A percentile compares a stretch with the other conserved stretches of the same genome.
Evolutionary conservation across 2,113 vertebrate species (phyloP).

Genomic region (Xenotilapia flavipinnis): DNA sequence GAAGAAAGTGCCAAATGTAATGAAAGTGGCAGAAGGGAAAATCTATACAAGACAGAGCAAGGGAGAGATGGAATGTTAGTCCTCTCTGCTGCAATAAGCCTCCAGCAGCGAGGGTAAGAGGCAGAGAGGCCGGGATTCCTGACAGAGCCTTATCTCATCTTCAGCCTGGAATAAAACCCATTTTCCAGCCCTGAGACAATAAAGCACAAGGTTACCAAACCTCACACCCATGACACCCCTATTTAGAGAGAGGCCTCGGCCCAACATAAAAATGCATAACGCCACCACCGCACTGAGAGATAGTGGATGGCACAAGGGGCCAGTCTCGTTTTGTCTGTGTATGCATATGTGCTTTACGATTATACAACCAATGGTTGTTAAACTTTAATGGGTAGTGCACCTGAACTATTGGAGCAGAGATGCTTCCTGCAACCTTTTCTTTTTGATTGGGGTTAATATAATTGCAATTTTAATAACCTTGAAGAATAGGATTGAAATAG

Average conservation of each 20-base stretch:
- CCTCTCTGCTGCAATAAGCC: slow-evolving; percentile 60
- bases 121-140: slow-evolving; percentile 56
- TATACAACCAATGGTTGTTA: background rate
- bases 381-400: background rate
- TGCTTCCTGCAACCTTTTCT: background rate
- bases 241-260: slow-evolving; percentile 62
- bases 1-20: slow-evolving; percentile 41
- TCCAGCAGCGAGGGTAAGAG: slow-evolving; percentile 57
- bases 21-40: slow-evolving; percentile 47
- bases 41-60: slow-evolving; percentile 39
- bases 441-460: background rate
- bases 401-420: background rate
- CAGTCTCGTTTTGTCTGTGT: background rate
- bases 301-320: slow-evolving; percentile 19
- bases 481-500: background rate
- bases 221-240: slow-evolving; percentile 61
- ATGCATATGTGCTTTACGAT: slow-evolving; percentile 4
- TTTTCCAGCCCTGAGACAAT: slow-evolving; percentile 69
- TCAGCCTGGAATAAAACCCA: slow-evolving; percentile 69
- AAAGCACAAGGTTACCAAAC: slow-evolving; percentile 69
- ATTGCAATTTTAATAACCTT: slow-evolving; percentile 1
- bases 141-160: slow-evolving; percentile 72
- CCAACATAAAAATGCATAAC: slow-evolving; percentile 68
- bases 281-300: slow-evolving; percentile 1
- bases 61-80: slow-evolving; percentile 46